A percentile compares a stretch with the other conserved stretches of the same genome.
These are phyloP conservation scores for Sphinx pinastri DNA, from an alignment of 2,888 invertebrate genomes.

Conservation along the genomic window DNA sequence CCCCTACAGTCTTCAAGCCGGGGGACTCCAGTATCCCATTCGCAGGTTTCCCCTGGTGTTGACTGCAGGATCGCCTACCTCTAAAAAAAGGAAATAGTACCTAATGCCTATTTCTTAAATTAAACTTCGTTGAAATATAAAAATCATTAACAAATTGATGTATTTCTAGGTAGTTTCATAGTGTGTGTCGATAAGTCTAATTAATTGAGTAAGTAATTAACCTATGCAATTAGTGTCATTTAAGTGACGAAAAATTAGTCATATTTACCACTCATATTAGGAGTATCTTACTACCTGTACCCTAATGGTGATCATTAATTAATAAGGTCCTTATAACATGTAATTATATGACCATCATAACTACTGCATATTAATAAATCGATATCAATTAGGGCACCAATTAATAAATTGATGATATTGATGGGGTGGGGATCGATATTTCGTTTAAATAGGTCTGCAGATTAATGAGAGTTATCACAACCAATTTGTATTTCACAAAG, in stretches of 20 bases:
- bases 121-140: too few species aligned
- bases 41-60: too few species aligned
- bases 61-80: too few species aligned
- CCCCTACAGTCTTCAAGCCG: too few species aligned
- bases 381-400: neutral
- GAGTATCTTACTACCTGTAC: neutral
- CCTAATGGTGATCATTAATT: slow-evolving; percentile 1
- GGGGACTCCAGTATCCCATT: too few species aligned
- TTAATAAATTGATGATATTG: slow-evolving; percentile 6
- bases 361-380: neutral
- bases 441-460: slow-evolving; percentile 1
- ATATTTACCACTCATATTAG: neutral
- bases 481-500: neutral
- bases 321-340: neutral
- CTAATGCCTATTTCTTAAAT: too few species aligned
- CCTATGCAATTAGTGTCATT: neutral
- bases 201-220: neutral
- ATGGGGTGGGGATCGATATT: neutral
- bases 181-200: neutral
- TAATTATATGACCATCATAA: neutral
- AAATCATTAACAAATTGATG: too few species aligned
- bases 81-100: too few species aligned
- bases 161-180: too few species aligned
- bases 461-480: neutral
- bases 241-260: neutral